Conservation (phyloP, 2,888 invertebrate species). For the Eustalomyia histrio region DNA sequence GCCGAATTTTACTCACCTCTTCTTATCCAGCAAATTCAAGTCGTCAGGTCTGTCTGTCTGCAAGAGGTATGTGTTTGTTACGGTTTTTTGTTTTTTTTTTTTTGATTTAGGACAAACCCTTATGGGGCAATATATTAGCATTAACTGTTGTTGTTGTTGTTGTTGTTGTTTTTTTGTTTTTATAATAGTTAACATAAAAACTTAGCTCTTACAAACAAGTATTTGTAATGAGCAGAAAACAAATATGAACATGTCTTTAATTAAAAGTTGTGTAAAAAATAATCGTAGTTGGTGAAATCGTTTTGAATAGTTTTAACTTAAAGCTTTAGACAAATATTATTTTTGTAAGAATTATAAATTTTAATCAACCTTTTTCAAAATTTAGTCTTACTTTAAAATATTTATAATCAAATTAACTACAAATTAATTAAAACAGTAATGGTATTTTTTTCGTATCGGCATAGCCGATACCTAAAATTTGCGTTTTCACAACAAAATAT, state of each 20-base stretch:
- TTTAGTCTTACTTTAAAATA: too few relatives aligned
- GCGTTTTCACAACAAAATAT: too few relatives aligned
- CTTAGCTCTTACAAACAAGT: neutral
- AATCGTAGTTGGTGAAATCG: neutral
- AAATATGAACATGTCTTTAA: neutral
- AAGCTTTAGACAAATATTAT: too few relatives aligned
- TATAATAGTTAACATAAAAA: neutral
- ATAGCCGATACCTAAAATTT: too few relatives aligned
- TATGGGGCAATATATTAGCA: slow-evolving; percentile 7
- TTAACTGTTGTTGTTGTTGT: neutral
- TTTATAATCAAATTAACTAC: too few relatives aligned
- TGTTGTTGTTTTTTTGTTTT: neutral
- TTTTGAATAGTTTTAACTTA: too few relatives aligned
- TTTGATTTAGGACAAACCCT: neutral
- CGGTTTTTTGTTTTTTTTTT: slow-evolving; percentile 3
- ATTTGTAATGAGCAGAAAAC: neutral
- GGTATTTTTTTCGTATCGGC: too few relatives aligned
- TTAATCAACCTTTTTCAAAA: too few relatives aligned
- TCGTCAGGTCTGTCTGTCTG: neutral
- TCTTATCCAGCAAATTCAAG: neutral
- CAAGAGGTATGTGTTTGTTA: slow-evolving; percentile 5
- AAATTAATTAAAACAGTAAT: too few relatives aligned
- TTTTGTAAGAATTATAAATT: too few relatives aligned
- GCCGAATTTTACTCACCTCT: slow-evolving; percentile 49
- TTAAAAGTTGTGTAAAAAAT: neutral